phyloP scores from a whole-genome alignment of 2,888 invertebrate genomes.

The Catonia carolina region DNA sequence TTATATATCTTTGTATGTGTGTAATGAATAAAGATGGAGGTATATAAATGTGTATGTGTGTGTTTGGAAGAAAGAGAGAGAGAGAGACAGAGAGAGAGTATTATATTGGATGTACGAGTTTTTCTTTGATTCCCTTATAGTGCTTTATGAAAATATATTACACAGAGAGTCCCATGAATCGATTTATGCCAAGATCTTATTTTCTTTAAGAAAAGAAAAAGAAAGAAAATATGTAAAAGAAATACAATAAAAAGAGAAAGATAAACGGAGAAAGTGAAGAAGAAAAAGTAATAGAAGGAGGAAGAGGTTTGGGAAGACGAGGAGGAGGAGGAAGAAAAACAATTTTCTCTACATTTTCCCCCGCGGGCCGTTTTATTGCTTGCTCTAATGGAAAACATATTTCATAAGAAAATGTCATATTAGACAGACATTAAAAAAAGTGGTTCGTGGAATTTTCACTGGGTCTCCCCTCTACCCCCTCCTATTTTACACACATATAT shows the following conservation, averaged over 20 bases:
- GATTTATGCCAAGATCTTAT: slow-evolving; percentile 10
- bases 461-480: not conserved
- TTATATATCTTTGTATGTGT: too few relatives aligned
- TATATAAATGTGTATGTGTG: too few relatives aligned
- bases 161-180: not conserved
- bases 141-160: slow-evolving; percentile 7
- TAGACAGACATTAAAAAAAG: slow-evolving; percentile 28
- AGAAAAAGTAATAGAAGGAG: not conserved
- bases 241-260: not conserved
- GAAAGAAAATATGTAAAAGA: not conserved
- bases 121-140: not conserved
- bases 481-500: not conserved
- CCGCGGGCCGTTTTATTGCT: slow-evolving; percentile 26
- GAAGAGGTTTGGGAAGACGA: not conserved
- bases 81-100: not conserved
- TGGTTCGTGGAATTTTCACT: slow-evolving; percentile 3
- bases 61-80: not conserved
- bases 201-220: not conserved
- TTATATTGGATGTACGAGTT: slow-evolving; percentile 5
- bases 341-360: slow-evolving; percentile 15
- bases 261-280: not conserved
- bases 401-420: slow-evolving; percentile 30
- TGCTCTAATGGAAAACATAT: slow-evolving; percentile 29
- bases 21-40: too few relatives aligned
- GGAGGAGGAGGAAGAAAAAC: not conserved